These are phyloP conservation scores for Nowickia ferox DNA, from an alignment of 2,888 invertebrate species.

Conservation along the genomic window DNA sequence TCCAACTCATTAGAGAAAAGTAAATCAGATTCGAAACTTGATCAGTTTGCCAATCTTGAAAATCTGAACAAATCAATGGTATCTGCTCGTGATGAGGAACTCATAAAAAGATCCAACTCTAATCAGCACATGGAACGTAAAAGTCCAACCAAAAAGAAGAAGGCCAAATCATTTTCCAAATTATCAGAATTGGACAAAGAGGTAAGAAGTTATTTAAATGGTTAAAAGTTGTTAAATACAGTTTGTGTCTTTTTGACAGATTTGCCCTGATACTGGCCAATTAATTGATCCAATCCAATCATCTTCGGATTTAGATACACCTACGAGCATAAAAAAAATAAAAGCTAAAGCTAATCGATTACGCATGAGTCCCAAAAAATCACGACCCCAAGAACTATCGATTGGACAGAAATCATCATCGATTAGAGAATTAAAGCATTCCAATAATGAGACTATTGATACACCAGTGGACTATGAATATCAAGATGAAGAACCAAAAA, in stretches of 20 bases:
- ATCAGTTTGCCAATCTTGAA: constrained; percentile 80
- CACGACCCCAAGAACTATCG: constrained; percentile 79
- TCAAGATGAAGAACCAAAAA: constrained; percentile 76
- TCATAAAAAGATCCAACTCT: constrained; percentile 84
- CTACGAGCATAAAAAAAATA: constrained; percentile 81
- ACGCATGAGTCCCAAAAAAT: constrained; percentile 80
- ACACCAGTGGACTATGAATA: constrained; percentile 68
- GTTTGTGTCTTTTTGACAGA: constrained; percentile 75
- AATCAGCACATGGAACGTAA: constrained; percentile 84
- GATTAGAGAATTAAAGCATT: constrained; percentile 47
- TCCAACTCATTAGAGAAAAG: constrained; percentile 85
- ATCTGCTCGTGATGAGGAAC: constrained; percentile 78
- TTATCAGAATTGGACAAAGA: constrained; percentile 85
- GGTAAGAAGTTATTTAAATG: constrained; percentile 73
- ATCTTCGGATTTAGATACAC: constrained; percentile 82
- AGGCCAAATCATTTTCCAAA: constrained; percentile 85
- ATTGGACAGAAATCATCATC: constrained; percentile 68
- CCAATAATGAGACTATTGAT: constrained; percentile 52
- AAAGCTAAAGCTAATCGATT: constrained; percentile 81
- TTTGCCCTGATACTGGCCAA: constrained; percentile 81
- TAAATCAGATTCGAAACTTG: constrained; percentile 87
- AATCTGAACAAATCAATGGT: constrained; percentile 41
- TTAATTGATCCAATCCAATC: constrained; percentile 79
- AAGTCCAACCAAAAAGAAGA: constrained; percentile 84
- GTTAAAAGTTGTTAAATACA: not conserved